Percentiles rank a stretch among this genome's conserved stretches.
Conservation (phyloP, 2,888 invertebrate genomes). For the Cheilosia soror region DNA sequence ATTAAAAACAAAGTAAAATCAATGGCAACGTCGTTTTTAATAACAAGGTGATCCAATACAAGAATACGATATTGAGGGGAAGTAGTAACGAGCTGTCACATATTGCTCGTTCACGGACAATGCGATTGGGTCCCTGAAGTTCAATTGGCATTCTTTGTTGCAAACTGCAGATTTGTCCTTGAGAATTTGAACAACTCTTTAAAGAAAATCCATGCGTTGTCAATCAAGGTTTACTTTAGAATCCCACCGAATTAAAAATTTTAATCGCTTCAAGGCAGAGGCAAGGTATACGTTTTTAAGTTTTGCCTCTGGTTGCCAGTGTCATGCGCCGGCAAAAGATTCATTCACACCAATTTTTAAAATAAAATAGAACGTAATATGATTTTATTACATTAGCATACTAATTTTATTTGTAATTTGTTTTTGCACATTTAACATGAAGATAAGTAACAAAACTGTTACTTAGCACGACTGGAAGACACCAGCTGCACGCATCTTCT, state of each 20-base stretch:
- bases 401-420: conserved; percentile 30
- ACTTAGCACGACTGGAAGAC: conserved; percentile 83
- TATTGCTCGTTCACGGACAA: neutral
- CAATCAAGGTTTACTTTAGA: too few species aligned
- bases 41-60: neutral
- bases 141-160: too few species aligned
- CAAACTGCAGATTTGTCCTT: too few species aligned
- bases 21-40: neutral
- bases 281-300: too few species aligned
- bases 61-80: too few species aligned
- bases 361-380: neutral
- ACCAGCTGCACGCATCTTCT: conserved; percentile 83
- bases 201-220: too few species aligned
- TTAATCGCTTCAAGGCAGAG: too few species aligned
- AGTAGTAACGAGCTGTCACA: too few species aligned
- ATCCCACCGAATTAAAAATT: too few species aligned
- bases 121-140: too few species aligned
- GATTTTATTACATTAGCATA: conserved; percentile 27
- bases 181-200: too few species aligned
- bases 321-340: neutral
- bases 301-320: neutral
- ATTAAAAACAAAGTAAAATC: neutral
- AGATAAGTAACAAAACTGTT: neutral
- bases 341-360: neutral
- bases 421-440: conserved; percentile 30